Base-by-base conservation (phyloP, 2,113 vertebrate species). In the Misgurnus anguillicaudatus region DNA sequence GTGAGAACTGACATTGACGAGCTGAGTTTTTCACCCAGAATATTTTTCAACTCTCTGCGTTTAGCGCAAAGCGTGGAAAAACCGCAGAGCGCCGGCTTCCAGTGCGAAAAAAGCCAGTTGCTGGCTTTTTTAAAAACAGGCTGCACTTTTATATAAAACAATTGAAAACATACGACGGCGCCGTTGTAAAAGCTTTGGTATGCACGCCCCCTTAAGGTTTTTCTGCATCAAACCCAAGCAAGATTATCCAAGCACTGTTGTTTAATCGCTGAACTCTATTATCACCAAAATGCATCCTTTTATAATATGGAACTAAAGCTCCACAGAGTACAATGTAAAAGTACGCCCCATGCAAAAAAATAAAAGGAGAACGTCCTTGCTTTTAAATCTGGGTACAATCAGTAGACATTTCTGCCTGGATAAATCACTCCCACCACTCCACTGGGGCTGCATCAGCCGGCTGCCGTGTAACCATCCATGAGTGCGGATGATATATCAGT, bases 401-500 rank as follows among this genome's bases (percentile, higher is more conserved):
- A 7, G 31, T 21, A 71, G 31, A 39, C 45, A 66, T 75, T 67
- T 67, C 53, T 58, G 53, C 42, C 19, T 80, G 71, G 17, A 68
- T 80, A 68, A 80, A 66, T 80, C 51, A 36, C 38, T 10, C 17
- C 48, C 39, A 64, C 16, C n/a, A 51, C 45, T 41, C 16, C n/a
- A 51, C 45, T 41, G 31, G 21, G 13, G 58, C 45, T 14, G 14
- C 36, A 65, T 58, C n/a, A 69, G 16, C 42, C 61, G 60, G 10
- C 74, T 76, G 74, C 48, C n/a, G 6, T 39, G 16, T 21, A 76
- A 76, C 74, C 17, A 39, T 64, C 61, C 17, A 16, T 62, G 58
- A 76, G 47, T 38, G 45, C 61, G 9, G 61, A 76, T 65, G 61
- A 76, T 63, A 76, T 63, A 76, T 76, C 74, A 64, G 61, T 76